phyloP scores from a whole-genome alignment of 2,888 invertebrate genomes.

The Zygaena filipendulae region DNA sequence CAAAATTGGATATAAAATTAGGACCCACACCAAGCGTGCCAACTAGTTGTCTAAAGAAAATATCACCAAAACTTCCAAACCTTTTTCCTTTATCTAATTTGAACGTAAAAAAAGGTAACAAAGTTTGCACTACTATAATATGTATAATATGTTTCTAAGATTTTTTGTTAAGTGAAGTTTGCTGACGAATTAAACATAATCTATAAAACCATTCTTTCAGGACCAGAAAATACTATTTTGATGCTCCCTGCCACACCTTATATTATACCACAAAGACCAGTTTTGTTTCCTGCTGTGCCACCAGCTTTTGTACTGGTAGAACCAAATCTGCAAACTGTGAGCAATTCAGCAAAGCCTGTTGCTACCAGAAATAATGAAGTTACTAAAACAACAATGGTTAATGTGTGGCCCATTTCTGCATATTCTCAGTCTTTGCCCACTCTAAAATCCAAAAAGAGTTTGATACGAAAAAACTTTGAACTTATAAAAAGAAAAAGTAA shows the following conservation, averaged over 20 bases:
- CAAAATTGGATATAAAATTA: conserved; percentile 17
- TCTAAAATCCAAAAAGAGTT: conserved; percentile 37
- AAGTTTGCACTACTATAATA: too few species aligned
- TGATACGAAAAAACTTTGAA: conserved; percentile 30
- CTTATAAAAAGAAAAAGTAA: conserved; percentile 23
- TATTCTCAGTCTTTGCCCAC: conserved; percentile 52
- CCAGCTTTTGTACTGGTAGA: conserved; percentile 53
- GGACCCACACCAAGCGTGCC: too few species aligned
- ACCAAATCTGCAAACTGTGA: conserved; percentile 38
- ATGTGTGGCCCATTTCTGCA: conserved; percentile 59
- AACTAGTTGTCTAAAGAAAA: conserved; percentile 15
- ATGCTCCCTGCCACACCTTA: conserved; percentile 55
- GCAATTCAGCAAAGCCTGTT: conserved; percentile 36
- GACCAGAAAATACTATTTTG: conserved; percentile 47
- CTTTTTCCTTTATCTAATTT: conserved; percentile 33
- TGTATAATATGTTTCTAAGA: too few species aligned
- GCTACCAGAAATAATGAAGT: conserved; percentile 43
- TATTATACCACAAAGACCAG: conserved; percentile 51
- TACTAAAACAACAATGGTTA: conserved; percentile 61
- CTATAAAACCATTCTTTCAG: too few species aligned
- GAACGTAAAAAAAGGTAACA: conserved; percentile 39
- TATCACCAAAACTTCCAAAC: conserved; percentile 31
- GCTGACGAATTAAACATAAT: too few species aligned
- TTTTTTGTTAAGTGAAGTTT: too few species aligned
- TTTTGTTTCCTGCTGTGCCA: conserved; percentile 44